phyloP scores from a whole-genome alignment of 1,140 invertebrate species.

The Penaeus vannamei region DNA sequence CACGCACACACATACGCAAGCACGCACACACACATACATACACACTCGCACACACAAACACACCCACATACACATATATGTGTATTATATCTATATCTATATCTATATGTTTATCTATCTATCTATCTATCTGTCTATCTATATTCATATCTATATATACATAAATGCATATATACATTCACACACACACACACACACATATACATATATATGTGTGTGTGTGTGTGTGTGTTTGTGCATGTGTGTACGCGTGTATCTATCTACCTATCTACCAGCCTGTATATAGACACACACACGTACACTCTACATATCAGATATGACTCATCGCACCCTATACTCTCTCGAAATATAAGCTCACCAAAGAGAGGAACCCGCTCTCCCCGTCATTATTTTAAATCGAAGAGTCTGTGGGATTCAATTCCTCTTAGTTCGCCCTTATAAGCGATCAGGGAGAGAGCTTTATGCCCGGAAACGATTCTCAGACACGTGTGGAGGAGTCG shows the following conservation, averaged over 20 bases:
- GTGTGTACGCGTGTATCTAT: background rate
- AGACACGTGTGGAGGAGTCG: too few relatives aligned
- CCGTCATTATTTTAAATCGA: too few relatives aligned
- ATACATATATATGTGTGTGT: conserved; percentile 34
- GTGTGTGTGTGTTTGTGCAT: conserved; percentile 13
- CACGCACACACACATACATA: too few relatives aligned
- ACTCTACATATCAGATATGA: background rate
- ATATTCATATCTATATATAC: conserved; percentile 12
- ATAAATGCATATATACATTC: conserved; percentile 20
- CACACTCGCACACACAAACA: too few relatives aligned
- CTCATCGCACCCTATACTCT: background rate
- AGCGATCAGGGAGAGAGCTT: too few relatives aligned
- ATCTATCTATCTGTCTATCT: conserved; percentile 9
- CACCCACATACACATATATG: too few relatives aligned
- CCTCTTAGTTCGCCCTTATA: too few relatives aligned
- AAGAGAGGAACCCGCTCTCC: too few relatives aligned
- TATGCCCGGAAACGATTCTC: too few relatives aligned
- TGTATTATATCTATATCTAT: background rate
- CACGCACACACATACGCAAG: too few relatives aligned
- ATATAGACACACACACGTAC: background rate
- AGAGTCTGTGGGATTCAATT: too few relatives aligned
- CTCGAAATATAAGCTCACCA: too few relatives aligned
- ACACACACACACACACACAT: conserved; percentile 31
- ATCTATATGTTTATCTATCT: conserved; percentile 33
- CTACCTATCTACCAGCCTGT: background rate